Conservation (phyloP, 2,113 vertebrate species). For the Archilochus colubris region DNA sequence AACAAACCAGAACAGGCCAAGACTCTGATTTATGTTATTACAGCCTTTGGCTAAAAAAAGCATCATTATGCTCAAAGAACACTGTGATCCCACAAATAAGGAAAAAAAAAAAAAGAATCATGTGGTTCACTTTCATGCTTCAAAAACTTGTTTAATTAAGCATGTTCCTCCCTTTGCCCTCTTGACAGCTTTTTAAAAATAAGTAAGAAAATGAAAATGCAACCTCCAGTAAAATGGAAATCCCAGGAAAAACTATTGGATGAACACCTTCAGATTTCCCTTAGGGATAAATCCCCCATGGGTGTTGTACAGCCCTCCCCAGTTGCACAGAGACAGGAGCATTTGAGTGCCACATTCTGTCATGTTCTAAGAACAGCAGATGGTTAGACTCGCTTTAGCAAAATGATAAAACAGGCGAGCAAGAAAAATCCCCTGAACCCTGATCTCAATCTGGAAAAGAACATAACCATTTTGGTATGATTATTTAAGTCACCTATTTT, state of each 20-base stretch:
- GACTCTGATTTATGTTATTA: constrained; percentile 57
- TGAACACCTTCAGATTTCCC: background rate
- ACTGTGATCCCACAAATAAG: constrained; percentile 15
- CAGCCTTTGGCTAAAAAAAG: constrained; percentile 52
- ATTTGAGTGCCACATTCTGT: background rate
- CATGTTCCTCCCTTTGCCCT: background rate
- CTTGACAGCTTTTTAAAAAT: background rate
- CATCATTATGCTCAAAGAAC: constrained; percentile 48
- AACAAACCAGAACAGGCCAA: constrained; percentile 54
- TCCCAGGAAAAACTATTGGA: background rate
- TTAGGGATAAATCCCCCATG: background rate
- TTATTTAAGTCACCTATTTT: background rate
- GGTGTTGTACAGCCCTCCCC: background rate
- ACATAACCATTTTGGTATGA: background rate
- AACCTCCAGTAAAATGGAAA: background rate
- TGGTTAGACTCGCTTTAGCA: background rate
- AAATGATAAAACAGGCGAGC: background rate
- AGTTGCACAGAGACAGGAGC: background rate
- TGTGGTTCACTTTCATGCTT: constrained; percentile 6
- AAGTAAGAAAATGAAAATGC: background rate
- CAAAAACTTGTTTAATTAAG: constrained; percentile 57
- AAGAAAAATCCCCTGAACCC: background rate
- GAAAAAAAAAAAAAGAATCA: background rate
- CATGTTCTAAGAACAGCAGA: background rate
- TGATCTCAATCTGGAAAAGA: constrained; percentile 11